Evolutionary conservation across 2,113 vertebrate genomes (phyloP).

Genomic region (Spheniscus mendiculus): DNA sequence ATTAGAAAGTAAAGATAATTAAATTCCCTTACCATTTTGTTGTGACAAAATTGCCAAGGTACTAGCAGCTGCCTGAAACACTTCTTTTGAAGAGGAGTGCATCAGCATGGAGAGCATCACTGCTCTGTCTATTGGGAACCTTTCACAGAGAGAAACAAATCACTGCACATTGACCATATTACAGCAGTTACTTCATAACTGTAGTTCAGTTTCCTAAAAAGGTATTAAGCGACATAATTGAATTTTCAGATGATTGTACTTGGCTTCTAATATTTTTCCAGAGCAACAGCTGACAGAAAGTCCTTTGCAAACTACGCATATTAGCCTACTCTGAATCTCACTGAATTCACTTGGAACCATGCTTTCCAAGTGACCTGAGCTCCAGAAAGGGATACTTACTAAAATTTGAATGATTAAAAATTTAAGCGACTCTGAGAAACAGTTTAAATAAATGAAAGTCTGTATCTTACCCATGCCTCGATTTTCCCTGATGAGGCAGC

Average conservation of each 20-base stretch:
- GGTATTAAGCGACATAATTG: not conserved
- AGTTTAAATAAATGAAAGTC: not conserved
- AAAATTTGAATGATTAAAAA: not conserved
- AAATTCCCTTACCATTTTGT: constrained; percentile 79
- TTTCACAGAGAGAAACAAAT: constrained; percentile 58
- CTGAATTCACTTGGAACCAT: not conserved
- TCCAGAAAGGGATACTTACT: not conserved
- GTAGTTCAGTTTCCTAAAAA: not conserved
- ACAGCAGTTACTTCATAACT: not conserved
- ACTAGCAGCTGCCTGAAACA: constrained; percentile 87
- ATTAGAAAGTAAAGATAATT: not conserved
- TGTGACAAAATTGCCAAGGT: constrained; percentile 85
- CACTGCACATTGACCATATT: not conserved
- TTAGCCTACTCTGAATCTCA: not conserved
- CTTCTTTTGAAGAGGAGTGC: constrained; percentile 84
- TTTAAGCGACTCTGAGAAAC: not conserved
- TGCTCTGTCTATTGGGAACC: constrained; percentile 88
- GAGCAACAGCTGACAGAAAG: not conserved
- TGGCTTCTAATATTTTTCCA: not conserved
- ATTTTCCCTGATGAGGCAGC: not conserved
- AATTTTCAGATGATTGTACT: not conserved
- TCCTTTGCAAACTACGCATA: not conserved
- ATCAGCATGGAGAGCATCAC: constrained; percentile 92
- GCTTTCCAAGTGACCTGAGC: not conserved
- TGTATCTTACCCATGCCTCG: not conserved